phyloP scores from a whole-genome alignment of 2,888 invertebrate species.

The Mythimna impura region DNA sequence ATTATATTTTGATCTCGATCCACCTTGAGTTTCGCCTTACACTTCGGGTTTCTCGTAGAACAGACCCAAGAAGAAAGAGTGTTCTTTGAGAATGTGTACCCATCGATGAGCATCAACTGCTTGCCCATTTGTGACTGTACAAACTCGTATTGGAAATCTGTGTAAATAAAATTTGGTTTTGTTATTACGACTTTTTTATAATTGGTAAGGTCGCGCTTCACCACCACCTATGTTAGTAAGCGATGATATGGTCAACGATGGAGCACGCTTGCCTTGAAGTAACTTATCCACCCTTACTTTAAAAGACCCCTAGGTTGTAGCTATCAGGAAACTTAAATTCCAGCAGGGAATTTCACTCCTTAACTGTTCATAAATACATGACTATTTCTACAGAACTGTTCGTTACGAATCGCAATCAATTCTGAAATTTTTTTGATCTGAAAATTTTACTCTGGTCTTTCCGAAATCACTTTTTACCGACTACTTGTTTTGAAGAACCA shows the following conservation, averaged over 20 bases:
- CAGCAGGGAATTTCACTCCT: no score
- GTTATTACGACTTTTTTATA: no score
- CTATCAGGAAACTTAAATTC: no score
- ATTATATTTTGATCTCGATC: conserved; percentile 30
- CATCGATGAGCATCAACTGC: conserved; percentile 67
- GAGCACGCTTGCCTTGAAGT: no score
- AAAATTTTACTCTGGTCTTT: background rate
- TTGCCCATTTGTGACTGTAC: conserved; percentile 57
- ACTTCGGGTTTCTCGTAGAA: conserved; percentile 58
- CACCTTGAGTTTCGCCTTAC: conserved; percentile 59
- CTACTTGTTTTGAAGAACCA: background rate
- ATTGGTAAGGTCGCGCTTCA: no score
- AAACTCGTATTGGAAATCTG: conserved; percentile 48
- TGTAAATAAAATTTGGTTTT: background rate
- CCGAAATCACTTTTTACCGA: background rate
- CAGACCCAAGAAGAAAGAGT: conserved; percentile 51
- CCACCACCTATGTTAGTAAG: no score
- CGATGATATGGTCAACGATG: no score
- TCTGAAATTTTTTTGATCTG: no score
- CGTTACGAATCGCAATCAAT: background rate
- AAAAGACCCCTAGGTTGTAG: no score
- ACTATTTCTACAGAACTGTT: background rate
- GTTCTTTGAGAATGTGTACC: conserved; percentile 67
- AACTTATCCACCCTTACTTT: no score
- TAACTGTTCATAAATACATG: no score